Base-by-base conservation (phyloP, 2,888 invertebrate genomes). In the Stomorhina lunata region DNA sequence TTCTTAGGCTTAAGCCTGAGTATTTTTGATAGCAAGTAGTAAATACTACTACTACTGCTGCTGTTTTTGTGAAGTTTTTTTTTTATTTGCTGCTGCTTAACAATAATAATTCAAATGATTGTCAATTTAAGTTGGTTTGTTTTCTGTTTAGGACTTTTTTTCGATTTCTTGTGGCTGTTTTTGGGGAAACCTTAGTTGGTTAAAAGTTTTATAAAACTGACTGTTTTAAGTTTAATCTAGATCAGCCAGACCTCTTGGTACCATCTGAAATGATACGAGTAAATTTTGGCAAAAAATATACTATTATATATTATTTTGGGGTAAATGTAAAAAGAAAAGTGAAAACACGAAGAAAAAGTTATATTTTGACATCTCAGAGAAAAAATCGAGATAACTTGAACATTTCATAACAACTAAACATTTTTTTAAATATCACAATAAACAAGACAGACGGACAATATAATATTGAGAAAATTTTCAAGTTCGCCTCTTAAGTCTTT, bases 51-150 rank as follows among this genome's bases (percentile, higher is more conserved):
- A 34, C 40, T 59, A 43, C 75, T 73, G 78, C 63, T 76, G 75
- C 68, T 68, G 32, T 59, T 27, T 17, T 57, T 59, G 10, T 12
- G 12, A 34, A 27, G 45, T 68, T 71, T 69, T 57, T 22, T 45
- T 57, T 45, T 55, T 40, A 50, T 55, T 57, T 71, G 63, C 72
- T 84, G 22, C 83, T 85, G 80, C 83, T 85, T 78, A 84, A 80
- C 84, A 85, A 85, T 85, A 85, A 85, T 85, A 85, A 85, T 85
- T 85, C 84, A 85, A 85, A 84, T 85, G 85, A 84, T 85, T 85
- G 84, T 85, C 85, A 85, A 84, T 85, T 85, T 84, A 69, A 75
- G 81, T 79, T 81, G 78, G 71, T 83, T 76, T 76, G 45, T 71
- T 68, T 59, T 68, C 43, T 65, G 48, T 40, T 53, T 59, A 66